These are phyloP conservation scores for Limulus polyphemus DNA, from an alignment of 2,888 invertebrate species.

Conservation along the genomic window DNA sequence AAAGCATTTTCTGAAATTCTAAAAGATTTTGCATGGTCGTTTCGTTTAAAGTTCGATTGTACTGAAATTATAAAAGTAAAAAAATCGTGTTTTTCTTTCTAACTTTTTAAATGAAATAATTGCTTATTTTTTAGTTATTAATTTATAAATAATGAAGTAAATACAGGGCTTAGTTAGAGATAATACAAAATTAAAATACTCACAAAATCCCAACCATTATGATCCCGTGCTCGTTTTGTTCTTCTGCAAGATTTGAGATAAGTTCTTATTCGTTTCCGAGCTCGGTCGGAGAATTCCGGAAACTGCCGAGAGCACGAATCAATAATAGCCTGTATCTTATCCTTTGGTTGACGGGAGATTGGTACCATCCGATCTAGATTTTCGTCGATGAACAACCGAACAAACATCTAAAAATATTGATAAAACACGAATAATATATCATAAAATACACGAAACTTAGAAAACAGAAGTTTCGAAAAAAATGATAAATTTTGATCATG, in stretches of 20 bases:
- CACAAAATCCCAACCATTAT: constrained; percentile 72
- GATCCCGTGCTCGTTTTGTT: constrained; percentile 78
- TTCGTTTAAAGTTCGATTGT: too few relatives aligned
- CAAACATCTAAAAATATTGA: constrained; percentile 68
- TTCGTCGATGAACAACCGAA: constrained; percentile 89
- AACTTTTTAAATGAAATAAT: too few relatives aligned
- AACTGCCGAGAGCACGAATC: constrained; percentile 93
- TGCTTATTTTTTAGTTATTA: too few relatives aligned
- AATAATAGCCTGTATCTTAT: constrained; percentile 93
- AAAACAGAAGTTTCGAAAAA: constrained; percentile 1
- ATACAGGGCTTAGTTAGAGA: too few relatives aligned
- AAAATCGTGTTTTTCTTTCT: too few relatives aligned
- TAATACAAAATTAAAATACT: constrained; percentile 34
- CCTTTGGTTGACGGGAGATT: constrained; percentile 92
- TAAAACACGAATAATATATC: too few relatives aligned
- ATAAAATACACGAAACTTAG: neutral
- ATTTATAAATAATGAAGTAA: too few relatives aligned
- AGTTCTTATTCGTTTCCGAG: constrained; percentile 83
- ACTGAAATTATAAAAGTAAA: too few relatives aligned
- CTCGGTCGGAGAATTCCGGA: constrained; percentile 87
- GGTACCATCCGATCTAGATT: constrained; percentile 91
- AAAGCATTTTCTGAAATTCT: too few relatives aligned
- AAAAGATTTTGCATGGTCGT: too few relatives aligned
- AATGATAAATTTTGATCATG: too few relatives aligned
- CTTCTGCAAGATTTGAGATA: constrained; percentile 90